Evolutionary conservation across 2,888 invertebrate species (phyloP).

Genomic region (Nymphalis urticae): DNA sequence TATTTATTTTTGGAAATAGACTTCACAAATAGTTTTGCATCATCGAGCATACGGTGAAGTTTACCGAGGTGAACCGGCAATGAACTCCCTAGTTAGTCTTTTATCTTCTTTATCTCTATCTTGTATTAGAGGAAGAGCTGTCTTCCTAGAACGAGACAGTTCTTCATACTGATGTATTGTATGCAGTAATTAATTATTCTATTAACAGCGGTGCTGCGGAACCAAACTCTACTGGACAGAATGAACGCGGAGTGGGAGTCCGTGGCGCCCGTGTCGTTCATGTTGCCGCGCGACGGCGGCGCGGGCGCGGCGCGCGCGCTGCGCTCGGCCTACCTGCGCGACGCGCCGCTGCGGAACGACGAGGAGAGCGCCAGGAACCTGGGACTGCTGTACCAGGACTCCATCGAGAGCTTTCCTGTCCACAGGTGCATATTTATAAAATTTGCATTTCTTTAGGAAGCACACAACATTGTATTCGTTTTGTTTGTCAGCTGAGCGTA

Average conservation of each 20-base stretch:
- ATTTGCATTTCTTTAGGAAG: too few species aligned
- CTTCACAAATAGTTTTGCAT: too few species aligned
- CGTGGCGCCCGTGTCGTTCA: constrained; percentile 85
- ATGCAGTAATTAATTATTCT: neutral
- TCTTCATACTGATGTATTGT: too few species aligned
- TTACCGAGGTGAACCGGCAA: too few species aligned
- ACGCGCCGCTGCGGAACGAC: constrained; percentile 40
- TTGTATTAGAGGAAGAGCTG: too few species aligned
- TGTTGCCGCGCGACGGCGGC: constrained; percentile 75
- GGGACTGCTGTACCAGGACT: constrained; percentile 42
- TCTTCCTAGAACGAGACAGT: too few species aligned
- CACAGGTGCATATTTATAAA: constrained; percentile 35
- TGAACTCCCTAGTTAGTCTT: too few species aligned
- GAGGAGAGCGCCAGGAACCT: constrained; percentile 32
- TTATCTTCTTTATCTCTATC: too few species aligned
- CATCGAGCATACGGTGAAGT: too few species aligned
- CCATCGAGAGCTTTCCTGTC: constrained; percentile 42
- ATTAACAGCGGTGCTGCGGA: constrained; percentile 42
- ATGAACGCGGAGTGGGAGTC: constrained; percentile 83
- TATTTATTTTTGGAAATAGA: too few species aligned
- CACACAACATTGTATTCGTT: too few species aligned
- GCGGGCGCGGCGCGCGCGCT: constrained; percentile 14
- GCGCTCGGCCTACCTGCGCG: constrained; percentile 55
- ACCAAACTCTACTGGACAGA: constrained; percentile 74
- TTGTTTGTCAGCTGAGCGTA: too few species aligned